Conservation (phyloP, 2,888 invertebrate genomes). For the Drosophila monieri region DNA sequence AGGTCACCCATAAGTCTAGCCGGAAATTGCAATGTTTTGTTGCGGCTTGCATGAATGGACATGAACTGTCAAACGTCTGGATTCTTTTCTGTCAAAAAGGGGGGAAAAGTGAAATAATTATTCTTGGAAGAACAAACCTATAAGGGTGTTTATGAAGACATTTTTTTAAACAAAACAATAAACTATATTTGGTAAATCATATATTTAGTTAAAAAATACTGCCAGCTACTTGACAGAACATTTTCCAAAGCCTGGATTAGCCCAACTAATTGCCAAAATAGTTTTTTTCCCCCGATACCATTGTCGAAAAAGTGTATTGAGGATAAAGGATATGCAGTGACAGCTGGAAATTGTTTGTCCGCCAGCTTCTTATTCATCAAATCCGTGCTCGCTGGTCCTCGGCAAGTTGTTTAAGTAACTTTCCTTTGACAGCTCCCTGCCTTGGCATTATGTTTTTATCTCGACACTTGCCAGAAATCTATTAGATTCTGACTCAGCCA, state of each 20-base stretch:
- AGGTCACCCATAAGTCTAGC: slow-evolving; percentile 20
- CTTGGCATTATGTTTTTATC: slow-evolving; percentile 44
- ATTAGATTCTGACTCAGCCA: slow-evolving; percentile 54
- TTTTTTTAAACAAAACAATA: too few relatives aligned
- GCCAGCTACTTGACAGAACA: not conserved
- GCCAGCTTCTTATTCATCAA: slow-evolving; percentile 1
- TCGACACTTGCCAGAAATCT: slow-evolving; percentile 58
- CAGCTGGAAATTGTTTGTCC: slow-evolving; percentile 2
- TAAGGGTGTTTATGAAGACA: not conserved
- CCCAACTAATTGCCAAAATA: not conserved
- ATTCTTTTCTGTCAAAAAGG: not conserved
- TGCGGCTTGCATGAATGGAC: not conserved
- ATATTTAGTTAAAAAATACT: too few relatives aligned
- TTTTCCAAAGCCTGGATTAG: not conserved
- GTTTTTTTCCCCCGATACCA: not conserved
- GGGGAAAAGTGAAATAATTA: not conserved
- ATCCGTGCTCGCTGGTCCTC: slow-evolving; percentile 1
- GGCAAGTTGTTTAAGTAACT: slow-evolving; percentile 33
- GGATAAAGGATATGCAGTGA: not conserved
- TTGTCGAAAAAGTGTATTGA: not conserved
- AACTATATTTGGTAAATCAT: too few relatives aligned
- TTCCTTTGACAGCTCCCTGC: slow-evolving; percentile 40
- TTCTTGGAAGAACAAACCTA: not conserved
- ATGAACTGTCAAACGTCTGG: slow-evolving; percentile 6
- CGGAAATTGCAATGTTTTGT: too few relatives aligned